phyloP scores from a whole-genome alignment of 2,113 vertebrate genomes.

The Bettongia penicillata region DNA sequence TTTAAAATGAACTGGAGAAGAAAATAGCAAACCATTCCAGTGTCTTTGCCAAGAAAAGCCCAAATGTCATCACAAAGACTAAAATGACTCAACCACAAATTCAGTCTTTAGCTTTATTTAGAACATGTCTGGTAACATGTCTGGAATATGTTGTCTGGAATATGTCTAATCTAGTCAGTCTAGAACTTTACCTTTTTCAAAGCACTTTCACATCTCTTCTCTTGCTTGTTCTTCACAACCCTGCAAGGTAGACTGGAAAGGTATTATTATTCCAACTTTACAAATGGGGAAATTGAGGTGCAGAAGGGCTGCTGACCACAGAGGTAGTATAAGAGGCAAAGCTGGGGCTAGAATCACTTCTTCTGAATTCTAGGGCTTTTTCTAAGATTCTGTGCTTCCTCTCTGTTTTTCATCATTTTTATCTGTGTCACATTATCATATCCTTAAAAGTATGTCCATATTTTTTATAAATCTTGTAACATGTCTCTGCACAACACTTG shows the following conservation, averaged over 20 bases:
- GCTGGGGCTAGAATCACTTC: background rate
- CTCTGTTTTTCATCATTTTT: background rate
- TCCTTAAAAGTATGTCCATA: background rate
- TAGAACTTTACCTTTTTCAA: background rate
- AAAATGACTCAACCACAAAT: too few species aligned
- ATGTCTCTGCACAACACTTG: background rate
- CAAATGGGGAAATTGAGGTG: background rate
- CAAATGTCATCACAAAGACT: too few species aligned
- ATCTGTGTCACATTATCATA: background rate
- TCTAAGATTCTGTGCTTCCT: background rate
- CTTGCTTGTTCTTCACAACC: background rate
- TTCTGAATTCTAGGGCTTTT: background rate
- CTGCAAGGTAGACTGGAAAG: background rate
- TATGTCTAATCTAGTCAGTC: background rate
- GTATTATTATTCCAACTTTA: background rate
- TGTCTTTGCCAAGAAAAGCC: too few species aligned
- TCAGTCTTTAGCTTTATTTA: background rate
- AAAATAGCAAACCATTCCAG: too few species aligned
- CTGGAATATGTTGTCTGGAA: too few species aligned
- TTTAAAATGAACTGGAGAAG: too few species aligned
- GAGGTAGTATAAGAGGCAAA: background rate
- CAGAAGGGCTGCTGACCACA: background rate
- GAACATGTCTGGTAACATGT: background rate
- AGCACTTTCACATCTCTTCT: background rate
- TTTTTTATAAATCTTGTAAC: too few species aligned